phyloP scores from a whole-genome alignment of 2,888 invertebrate species.

The Mythimna albipuncta region DNA sequence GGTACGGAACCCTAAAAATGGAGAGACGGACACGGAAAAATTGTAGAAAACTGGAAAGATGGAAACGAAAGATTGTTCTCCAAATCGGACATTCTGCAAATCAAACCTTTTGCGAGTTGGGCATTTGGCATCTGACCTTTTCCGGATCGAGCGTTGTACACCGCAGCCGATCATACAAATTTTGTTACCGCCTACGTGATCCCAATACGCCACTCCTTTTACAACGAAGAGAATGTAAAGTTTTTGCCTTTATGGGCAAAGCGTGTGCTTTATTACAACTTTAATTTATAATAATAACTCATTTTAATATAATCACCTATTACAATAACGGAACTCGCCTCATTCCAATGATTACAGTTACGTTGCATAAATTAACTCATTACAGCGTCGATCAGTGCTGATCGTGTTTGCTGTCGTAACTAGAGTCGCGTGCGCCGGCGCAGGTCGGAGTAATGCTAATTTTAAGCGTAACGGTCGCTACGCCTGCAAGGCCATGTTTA shows the following conservation, averaged over 20 bases:
- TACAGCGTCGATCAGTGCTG: conserved; percentile 31
- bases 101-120: neutral
- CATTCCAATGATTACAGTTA: conserved; percentile 28
- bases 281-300: conserved; percentile 22
- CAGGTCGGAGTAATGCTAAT: conserved; percentile 46
- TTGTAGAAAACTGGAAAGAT: no score
- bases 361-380: conserved; percentile 44
- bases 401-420: conserved; percentile 44
- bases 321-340: conserved; percentile 35
- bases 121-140: neutral
- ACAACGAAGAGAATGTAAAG: conserved; percentile 18
- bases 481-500: conserved; percentile 32
- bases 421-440: conserved; percentile 47
- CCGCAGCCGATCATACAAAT: neutral
- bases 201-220: neutral
- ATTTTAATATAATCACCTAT: conserved; percentile 21
- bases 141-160: neutral
- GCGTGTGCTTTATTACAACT: conserved; percentile 6
- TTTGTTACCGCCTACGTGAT: neutral
- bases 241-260: conserved; percentile 2
- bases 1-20: no score
- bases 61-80: neutral
- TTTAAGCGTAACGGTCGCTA: conserved; percentile 25
- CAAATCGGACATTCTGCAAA: neutral
- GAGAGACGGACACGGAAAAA: no score